Evolutionary conservation across 2,113 vertebrate genomes (phyloP), one percentile per base, ranked within the genome.

Genomic region (Leptobrachium leishanense): DNA sequence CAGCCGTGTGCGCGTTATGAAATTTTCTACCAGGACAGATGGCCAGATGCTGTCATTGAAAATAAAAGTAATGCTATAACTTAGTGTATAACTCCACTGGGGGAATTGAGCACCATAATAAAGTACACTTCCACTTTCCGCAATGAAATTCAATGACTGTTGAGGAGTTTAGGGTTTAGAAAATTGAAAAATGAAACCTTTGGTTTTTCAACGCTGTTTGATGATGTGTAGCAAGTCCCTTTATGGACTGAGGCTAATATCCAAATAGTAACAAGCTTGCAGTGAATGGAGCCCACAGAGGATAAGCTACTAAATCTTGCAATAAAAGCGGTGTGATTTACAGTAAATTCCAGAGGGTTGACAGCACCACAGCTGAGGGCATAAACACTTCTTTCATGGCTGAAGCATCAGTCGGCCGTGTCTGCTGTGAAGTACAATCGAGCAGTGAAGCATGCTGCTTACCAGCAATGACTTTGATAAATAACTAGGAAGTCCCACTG

Each of bases 291-390:
- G 94, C 95, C 96, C 95, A 95, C 94, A 92, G 96, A 97, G 98
- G 96, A 98, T 98, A 97, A 98, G 95, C 95, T 96, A 96, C 96
- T 98, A 98, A 98, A 98, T 98, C 98, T 98, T 95, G 95, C 97
- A 98, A 98, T 99, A 98, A 99, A 99, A 98, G 96, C 97, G 95
- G 95, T 96, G 95, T 98, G 98, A 99, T 99, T 99, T 99, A 98
- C 98, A 98, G 97, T 98, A 97, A 98, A 98, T 97, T 98, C 95
- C 95, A 95, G 94, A 94, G 94, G 95, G 96, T 94, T 98, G 96
- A 97, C 97, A 97, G 95, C 94, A 94, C 92, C 96, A 95, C 94
- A 97, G 96, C 96, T 97, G 95, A 98, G 95, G 96, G 95, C 96
- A 98, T 98, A 98, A 98, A 98, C 96, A 98, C 92, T 94, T 93